These are phyloP conservation scores for Micromussa lordhowensis DNA, from an alignment of 92 coral and sea anemone species.

Conservation along the genomic window DNA sequence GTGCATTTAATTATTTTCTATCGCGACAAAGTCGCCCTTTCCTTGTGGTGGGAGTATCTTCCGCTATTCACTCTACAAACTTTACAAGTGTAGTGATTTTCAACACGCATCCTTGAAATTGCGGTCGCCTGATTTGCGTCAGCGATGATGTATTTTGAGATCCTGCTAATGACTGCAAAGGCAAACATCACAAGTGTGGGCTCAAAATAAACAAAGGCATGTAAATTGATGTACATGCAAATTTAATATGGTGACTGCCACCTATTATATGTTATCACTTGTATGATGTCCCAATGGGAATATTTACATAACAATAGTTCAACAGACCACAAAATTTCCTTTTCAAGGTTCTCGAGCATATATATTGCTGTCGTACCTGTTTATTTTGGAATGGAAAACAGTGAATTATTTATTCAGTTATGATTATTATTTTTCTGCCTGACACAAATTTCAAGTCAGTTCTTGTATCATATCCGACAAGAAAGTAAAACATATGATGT, in stretches of 20 bases:
- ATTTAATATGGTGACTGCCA: neutral
- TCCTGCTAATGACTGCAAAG: slow-evolving; percentile 10
- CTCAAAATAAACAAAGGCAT: slow-evolving; percentile 8
- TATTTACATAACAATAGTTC: slow-evolving; percentile 16
- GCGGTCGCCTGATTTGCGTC: slow-evolving; percentile 1
- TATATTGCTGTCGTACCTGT: slow-evolving; percentile 25
- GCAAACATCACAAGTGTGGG: slow-evolving; percentile 4
- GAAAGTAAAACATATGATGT: neutral
- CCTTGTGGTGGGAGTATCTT: neutral
- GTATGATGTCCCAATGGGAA: neutral
- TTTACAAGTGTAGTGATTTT: neutral
- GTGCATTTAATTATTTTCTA: slow-evolving; percentile 19
- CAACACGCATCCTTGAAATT: neutral
- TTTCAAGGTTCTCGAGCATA: neutral
- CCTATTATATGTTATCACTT: neutral
- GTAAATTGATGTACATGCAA: neutral
- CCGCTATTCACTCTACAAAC: neutral
- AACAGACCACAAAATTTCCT: slow-evolving; percentile 1
- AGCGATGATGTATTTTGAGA: slow-evolving; percentile 15
- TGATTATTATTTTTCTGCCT: slow-evolving; percentile 21
- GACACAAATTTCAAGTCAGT: neutral
- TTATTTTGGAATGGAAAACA: slow-evolving; percentile 22
- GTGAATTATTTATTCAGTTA: slow-evolving; percentile 23
- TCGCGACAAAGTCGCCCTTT: neutral
- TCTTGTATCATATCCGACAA: neutral